A percentile compares a stretch with the other conserved stretches of the same genome.
Evolutionary conservation across 2,888 invertebrate genomes (phyloP).

Genomic region (Allygus modestus): DNA sequence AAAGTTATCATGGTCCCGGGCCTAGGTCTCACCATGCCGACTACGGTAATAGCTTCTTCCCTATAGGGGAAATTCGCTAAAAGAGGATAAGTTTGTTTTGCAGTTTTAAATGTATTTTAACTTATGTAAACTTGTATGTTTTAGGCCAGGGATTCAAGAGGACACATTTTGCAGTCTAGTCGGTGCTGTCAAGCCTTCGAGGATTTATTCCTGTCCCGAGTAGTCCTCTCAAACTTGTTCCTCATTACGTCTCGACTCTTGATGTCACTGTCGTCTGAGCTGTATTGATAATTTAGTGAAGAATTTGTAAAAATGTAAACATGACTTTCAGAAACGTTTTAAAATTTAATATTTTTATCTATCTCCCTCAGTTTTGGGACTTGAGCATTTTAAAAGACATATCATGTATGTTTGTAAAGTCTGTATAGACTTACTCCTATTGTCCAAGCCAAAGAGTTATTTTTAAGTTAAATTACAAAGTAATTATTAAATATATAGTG

Average conservation of each 20-base stretch:
- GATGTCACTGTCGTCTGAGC: neutral
- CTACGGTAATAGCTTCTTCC: no score
- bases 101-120: no score
- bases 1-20: no score
- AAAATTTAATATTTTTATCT: neutral
- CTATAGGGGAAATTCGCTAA: no score
- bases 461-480: no score
- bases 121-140: neutral
- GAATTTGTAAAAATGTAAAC: neutral
- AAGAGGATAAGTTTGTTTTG: no score
- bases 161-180: constrained; percentile 77
- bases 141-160: constrained; percentile 77
- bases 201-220: neutral
- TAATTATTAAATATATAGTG: no score
- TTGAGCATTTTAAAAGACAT: constrained; percentile 16
- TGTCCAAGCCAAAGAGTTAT: no score
- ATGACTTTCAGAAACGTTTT: neutral
- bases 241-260: neutral
- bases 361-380: neutral
- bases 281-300: neutral
- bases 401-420: neutral
- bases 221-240: neutral
- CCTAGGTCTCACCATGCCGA: no score
- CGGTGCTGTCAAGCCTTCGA: neutral
- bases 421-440: no score